Evolutionary conservation across 2,888 invertebrate genomes (phyloP), one percentile per base, ranked within the genome.

Genomic region (Pharmacophagus antenor): DNA sequence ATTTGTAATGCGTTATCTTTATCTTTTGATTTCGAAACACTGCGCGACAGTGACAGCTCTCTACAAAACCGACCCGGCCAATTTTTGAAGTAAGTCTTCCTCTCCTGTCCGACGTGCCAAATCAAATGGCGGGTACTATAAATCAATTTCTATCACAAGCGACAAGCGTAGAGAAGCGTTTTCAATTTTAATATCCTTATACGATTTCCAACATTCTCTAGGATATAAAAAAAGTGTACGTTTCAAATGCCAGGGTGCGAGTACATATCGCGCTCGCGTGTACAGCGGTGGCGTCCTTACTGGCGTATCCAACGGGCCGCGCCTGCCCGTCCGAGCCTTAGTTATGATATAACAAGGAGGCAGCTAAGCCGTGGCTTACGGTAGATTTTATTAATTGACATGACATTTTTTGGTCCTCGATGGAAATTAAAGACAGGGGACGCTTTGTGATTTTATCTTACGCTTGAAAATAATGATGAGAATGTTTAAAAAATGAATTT

Each of bases 301-400:
- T 37, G 54, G 66, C 69, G 72, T 73, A 74, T 73, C 75, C 76
- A 48, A 53, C 48, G 56, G 52, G 61, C 41, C 61, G 61, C 56
- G 71, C 67, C 74, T 65, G 63, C 63, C 69, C 70, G 67, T 65
- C 69, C 72, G 70, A 72, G 77, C 73, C 83, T 84, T 84, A 85
- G 82, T 86, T 86, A 84, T 84, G 82, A 83, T 82, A 85, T 84
- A 84, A 84, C 82, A 84, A 82, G 84, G 70, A 77, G 74, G 68
- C 76, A 72, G 84, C 82, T 88, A 85, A 88, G 84, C 87, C 75
- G 62, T 57, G 73, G 79, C 85, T 88, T 85, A 85, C 79, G 69
- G 78, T 74, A 77, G 80, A 82, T 80, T 84, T 84, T 80, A 83
- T 86, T 88, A 88, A 88, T 88, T 87, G 87, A 86, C 85, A 82